These are phyloP conservation scores for Tichodroma muraria DNA, from an alignment of 2,113 vertebrate species.

Conservation along the genomic window DNA sequence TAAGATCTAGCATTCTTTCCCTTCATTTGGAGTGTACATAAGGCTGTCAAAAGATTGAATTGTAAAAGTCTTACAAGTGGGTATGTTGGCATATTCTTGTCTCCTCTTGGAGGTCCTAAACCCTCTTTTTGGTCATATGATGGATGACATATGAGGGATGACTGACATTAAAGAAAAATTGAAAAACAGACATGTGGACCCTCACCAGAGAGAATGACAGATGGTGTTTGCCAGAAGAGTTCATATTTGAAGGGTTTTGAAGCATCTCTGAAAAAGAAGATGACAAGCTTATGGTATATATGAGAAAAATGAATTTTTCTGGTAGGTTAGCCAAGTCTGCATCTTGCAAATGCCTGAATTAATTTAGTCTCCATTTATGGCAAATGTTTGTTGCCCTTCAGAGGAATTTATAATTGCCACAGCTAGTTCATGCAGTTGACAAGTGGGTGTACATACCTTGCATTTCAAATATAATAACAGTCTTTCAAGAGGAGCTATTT, in stretches of 20 bases:
- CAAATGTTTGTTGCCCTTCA: slow-evolving; percentile 13
- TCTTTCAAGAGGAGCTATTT: slow-evolving; percentile 17
- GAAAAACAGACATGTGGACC: background rate
- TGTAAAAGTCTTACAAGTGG: background rate
- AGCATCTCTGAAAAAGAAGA: background rate
- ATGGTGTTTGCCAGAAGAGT: background rate
- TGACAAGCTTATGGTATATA: background rate
- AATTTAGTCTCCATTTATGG: background rate
- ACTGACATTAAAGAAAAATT: background rate
- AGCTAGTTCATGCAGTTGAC: background rate
- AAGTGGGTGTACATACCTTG: background rate
- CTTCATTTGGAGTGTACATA: background rate
- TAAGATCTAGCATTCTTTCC: background rate
- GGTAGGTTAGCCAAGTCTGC: background rate
- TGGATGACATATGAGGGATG: background rate
- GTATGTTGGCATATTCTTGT: background rate
- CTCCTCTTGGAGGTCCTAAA: background rate
- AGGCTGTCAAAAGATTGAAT: background rate
- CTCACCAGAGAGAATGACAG: background rate
- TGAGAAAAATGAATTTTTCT: background rate
- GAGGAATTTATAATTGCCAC: slow-evolving; percentile 24
- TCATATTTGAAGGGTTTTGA: background rate
- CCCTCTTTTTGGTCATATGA: background rate
- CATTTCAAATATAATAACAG: slow-evolving; percentile 24
- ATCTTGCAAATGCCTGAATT: background rate